Evolutionary conservation across 2,888 invertebrate genomes (phyloP).

Genomic region (Trissoscelio sp.): DNA sequence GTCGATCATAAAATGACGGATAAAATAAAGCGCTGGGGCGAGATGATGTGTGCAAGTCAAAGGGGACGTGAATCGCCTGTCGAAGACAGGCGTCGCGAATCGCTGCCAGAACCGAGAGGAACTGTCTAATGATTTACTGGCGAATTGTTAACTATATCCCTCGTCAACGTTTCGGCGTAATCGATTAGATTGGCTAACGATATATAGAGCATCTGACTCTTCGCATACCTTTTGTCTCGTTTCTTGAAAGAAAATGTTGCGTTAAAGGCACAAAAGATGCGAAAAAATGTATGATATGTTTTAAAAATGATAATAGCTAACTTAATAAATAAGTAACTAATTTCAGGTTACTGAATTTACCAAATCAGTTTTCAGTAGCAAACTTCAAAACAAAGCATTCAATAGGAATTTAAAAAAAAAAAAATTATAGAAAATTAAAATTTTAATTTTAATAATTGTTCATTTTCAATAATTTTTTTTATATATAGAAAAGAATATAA

Average conservation of each 20-base stretch:
- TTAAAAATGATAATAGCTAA: too few species aligned
- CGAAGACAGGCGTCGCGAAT: conserved; percentile 69
- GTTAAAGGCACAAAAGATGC: too few species aligned
- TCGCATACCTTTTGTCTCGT: conserved; percentile 8
- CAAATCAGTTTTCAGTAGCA: too few species aligned
- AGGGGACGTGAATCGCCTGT: conserved; percentile 63
- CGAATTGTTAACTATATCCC: conserved; percentile 44
- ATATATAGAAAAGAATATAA: too few species aligned
- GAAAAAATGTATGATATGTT: too few species aligned
- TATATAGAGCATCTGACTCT: conserved; percentile 1
- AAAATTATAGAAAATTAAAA: too few species aligned
- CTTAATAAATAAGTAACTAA: too few species aligned
- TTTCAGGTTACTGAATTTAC: too few species aligned
- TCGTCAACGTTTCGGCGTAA: conserved; percentile 37
- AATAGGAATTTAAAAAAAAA: too few species aligned
- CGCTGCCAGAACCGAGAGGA: conserved; percentile 36
- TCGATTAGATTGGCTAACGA: conserved; percentile 43
- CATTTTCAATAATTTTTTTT: too few species aligned
- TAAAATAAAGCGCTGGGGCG: conserved; percentile 58
- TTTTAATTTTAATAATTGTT: too few species aligned
- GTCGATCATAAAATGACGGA: conserved; percentile 51
- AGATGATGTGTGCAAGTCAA: conserved; percentile 49
- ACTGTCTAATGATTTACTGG: conserved; percentile 55
- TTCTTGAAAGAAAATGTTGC: conserved; percentile 16
- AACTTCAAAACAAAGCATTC: too few species aligned